Conservation (phyloP, 2,113 vertebrate species). For the Ivindomyrus marchei region DNA sequence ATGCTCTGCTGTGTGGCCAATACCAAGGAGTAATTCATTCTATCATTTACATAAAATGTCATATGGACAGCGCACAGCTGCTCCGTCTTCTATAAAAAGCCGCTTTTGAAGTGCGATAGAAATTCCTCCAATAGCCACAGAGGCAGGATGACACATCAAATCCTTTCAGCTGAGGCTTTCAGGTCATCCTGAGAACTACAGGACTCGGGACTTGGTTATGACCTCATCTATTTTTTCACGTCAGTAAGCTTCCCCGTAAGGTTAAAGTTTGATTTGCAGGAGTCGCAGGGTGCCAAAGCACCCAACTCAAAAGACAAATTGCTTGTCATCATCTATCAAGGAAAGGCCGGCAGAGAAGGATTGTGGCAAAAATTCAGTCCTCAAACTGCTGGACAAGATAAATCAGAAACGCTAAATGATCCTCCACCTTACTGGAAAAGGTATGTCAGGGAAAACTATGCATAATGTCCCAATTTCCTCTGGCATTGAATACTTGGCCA, state of each 20-base stretch:
- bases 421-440: neutral
- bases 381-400: neutral
- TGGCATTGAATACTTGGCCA: neutral
- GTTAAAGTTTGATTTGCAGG: neutral
- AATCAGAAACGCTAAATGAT: neutral
- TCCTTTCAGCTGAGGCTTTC: neutral
- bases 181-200: neutral
- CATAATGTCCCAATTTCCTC: neutral
- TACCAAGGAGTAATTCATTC: neutral
- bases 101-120: neutral
- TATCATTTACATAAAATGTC: neutral
- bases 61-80: neutral
- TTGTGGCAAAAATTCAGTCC: neutral
- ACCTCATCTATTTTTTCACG: neutral
- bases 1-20: neutral
- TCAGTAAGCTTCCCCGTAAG: neutral
- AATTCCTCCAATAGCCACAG: neutral
- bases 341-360: neutral
- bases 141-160: neutral
- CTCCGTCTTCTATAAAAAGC: neutral
- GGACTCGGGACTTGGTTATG: neutral
- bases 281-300: neutral
- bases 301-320: neutral
- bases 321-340: neutral
- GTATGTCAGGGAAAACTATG: neutral